phyloP scores from a whole-genome alignment of 2,797 vertebrate species.

The Lacerta agilis region DNA sequence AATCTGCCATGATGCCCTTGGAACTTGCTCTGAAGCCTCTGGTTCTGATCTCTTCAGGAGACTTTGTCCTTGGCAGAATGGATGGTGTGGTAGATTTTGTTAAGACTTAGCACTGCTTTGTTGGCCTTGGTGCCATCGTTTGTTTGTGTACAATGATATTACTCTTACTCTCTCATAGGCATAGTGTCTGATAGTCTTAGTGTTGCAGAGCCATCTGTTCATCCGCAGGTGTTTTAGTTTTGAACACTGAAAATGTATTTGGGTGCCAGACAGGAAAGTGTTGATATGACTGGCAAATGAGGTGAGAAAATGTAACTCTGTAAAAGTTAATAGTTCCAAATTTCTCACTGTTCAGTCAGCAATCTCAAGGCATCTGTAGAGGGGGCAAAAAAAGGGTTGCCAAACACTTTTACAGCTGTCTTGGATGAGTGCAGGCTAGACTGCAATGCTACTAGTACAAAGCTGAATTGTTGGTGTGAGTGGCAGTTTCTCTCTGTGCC shows the following conservation, averaged over 20 bases:
- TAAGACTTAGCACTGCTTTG: background rate
- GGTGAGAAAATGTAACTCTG: background rate
- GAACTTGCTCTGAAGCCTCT: background rate
- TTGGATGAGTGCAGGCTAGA: constrained; percentile 22
- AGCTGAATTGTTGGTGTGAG: background rate
- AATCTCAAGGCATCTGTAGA: background rate
- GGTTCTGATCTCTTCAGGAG: background rate
- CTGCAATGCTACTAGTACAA: background rate
- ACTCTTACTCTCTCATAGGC: background rate
- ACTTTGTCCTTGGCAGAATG: background rate
- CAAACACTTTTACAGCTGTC: background rate
- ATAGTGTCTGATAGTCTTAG: background rate
- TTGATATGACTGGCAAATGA: background rate
- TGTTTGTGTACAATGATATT: background rate
- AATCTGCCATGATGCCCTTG: background rate
- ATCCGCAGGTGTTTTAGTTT: background rate
- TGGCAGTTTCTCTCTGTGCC: background rate
- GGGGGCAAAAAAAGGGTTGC: background rate
- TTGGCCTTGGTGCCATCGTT: background rate
- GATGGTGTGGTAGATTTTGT: background rate
- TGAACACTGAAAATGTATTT: background rate
- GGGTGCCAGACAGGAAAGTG: background rate
- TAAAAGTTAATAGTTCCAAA: background rate
- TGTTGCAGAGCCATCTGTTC: background rate
- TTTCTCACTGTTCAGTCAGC: rapidly evolving